Evolutionary conservation across 2,797 vertebrate species (phyloP), one percentile per base, ranked within the genome.

Genomic region (Sus cebifrons): DNA sequence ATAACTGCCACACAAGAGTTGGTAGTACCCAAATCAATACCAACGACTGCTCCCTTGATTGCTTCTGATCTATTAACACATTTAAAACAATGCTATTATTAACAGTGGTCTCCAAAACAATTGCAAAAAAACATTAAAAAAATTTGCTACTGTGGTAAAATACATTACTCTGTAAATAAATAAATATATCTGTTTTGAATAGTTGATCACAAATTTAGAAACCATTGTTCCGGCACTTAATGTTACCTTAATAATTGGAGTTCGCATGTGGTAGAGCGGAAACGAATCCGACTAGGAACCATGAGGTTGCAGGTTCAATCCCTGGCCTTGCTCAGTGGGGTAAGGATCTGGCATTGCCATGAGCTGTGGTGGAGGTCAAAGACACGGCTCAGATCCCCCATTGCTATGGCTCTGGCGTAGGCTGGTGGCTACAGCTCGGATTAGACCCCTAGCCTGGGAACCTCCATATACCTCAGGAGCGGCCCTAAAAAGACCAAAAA

Each of bases 1-100:
- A 99, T 99, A 70, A 99, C 99, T 0, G 99, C 99, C 67, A 99
- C 99, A 56, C 99, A 99, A 1, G 99, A 99, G 98, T 99, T 99
- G 49, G 99, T 99, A 56, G 99, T 99, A 29, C 99, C 99, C 98
- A 99, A 98, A 98, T 99, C 99, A 89, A 99, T 99, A 75, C 99
- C 99, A 91, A 99, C 99, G 92, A 99, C 99, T 0, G 99, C 98
- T 3, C 99, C 99, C 97, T 99, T 99, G 96, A 99, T 99, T 32
- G 99, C 99, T 98, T 99, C 99, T 7, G 99, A 99, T 93, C 99
- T 99, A 98, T 44, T 44, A 98, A 97, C 29, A 97, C 1, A 96
- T 54, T 21, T 60, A 21, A 60, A 54, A 56, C 7, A 89, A 94
- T 7, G 27, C 7, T 44, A 87, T 1, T 12, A 17, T 13, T 27